These are phyloP conservation scores for Sinella curviseta DNA, from an alignment of 1,140 invertebrate species.

Conservation along the genomic window DNA sequence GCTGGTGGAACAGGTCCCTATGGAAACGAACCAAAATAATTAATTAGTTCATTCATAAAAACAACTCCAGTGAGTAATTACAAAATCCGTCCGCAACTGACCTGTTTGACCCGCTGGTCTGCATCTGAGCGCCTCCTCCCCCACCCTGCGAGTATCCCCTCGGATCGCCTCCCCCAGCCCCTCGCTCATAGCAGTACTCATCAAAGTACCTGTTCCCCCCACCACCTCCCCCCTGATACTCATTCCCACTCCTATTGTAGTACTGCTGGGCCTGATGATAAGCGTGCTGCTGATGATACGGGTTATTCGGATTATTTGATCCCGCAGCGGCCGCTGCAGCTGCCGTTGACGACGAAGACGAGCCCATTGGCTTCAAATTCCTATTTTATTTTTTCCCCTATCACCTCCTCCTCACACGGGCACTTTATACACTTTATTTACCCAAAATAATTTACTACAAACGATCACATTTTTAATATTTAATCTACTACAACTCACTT, in stretches of 20 bases:
- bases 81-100: neutral
- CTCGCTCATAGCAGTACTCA: conserved; percentile 12
- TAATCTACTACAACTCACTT: too few species aligned
- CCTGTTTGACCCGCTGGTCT: neutral
- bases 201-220: neutral
- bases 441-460: too few species aligned
- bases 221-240: too few species aligned
- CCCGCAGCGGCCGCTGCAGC: neutral
- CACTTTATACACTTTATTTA: neutral
- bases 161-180: neutral
- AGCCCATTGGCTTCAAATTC: neutral
- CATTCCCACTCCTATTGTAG: neutral
- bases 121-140: neutral
- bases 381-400: neutral
- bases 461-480: too few species aligned
- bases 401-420: neutral
- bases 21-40: neutral
- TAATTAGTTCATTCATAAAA: neutral
- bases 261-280: neutral
- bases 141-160: neutral
- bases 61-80: neutral
- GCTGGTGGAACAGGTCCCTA: neutral
- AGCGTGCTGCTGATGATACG: neutral
- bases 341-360: neutral
- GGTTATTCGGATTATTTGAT: neutral